phyloP scores from a whole-genome alignment of 2,888 invertebrate genomes.

The Sminthurinus aureus region DNA sequence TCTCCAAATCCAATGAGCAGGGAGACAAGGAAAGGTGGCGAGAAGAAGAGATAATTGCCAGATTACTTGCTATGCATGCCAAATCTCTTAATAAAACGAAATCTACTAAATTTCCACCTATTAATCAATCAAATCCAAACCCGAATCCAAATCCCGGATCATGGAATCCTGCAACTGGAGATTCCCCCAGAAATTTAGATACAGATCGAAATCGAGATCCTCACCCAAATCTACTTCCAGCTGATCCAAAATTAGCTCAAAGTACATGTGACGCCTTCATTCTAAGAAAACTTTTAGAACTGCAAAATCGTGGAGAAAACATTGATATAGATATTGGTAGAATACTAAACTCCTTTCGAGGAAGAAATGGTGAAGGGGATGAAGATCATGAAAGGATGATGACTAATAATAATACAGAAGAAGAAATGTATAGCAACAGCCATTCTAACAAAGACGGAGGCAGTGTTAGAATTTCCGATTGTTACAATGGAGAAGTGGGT shows the following conservation, averaged over 20 bases:
- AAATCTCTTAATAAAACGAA: background rate
- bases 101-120: background rate
- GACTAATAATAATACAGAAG: background rate
- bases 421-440: background rate
- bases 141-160: background rate
- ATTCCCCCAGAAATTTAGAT: background rate
- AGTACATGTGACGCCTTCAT: slow-evolving; percentile 19
- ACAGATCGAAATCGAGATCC: background rate
- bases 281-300: slow-evolving; percentile 16
- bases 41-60: background rate
- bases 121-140: background rate
- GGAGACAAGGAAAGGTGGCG: background rate
- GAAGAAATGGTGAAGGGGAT: background rate
- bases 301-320: background rate
- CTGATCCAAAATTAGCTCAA: background rate
- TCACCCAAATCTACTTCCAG: background rate
- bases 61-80: no score
- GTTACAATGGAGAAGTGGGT: background rate
- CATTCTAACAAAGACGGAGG: no score
- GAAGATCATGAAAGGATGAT: background rate
- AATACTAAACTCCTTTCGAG: background rate
- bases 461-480: background rate
- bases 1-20: background rate
- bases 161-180: no score
- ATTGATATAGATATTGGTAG: background rate